These are phyloP conservation scores for Anguilla rostrata DNA, from an alignment of 2,113 vertebrate genomes.

Conservation along the genomic window DNA sequence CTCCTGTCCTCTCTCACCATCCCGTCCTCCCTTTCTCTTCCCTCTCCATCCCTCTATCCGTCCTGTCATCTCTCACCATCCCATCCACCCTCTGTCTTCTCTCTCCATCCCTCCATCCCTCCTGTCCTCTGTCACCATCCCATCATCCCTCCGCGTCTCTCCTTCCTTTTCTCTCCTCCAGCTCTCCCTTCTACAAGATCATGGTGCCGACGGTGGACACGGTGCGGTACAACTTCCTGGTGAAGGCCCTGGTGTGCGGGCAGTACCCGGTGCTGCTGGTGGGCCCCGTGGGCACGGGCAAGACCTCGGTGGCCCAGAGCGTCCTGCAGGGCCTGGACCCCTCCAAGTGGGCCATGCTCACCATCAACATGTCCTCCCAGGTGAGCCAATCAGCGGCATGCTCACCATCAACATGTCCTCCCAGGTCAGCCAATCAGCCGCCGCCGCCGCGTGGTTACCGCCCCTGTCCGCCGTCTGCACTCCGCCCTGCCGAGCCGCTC, in stretches of 20 bases:
- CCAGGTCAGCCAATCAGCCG: too few relatives aligned
- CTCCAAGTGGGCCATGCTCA: conserved; percentile 73
- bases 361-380: conserved; percentile 89
- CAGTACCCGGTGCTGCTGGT: conserved; percentile 79
- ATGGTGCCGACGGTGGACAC: conserved; percentile 87
- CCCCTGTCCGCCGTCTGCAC: too few relatives aligned
- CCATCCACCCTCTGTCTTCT: too few relatives aligned
- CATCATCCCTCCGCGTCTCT: background rate
- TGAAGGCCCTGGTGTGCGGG: conserved; percentile 71
- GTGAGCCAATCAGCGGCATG: conserved; percentile 51
- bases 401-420: too few relatives aligned
- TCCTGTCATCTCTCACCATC: too few relatives aligned
- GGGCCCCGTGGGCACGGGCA: conserved; percentile 82
- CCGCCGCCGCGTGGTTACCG: too few relatives aligned
- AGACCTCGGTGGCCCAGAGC: conserved; percentile 82
- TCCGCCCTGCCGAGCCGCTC: too few relatives aligned
- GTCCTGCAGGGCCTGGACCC: conserved; percentile 74
- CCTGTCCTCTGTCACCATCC: too few relatives aligned
- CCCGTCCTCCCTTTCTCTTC: too few relatives aligned
- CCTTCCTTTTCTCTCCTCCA: conserved; percentile 44
- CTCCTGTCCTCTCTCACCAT: too few relatives aligned
- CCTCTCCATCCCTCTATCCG: too few relatives aligned
- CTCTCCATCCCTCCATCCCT: background rate
- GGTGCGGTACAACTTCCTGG: conserved; percentile 80
- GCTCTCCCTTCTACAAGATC: conserved; percentile 84